phyloP scores from a whole-genome alignment of 1,140 invertebrate species.

The Drosophila equinoxialis region DNA sequence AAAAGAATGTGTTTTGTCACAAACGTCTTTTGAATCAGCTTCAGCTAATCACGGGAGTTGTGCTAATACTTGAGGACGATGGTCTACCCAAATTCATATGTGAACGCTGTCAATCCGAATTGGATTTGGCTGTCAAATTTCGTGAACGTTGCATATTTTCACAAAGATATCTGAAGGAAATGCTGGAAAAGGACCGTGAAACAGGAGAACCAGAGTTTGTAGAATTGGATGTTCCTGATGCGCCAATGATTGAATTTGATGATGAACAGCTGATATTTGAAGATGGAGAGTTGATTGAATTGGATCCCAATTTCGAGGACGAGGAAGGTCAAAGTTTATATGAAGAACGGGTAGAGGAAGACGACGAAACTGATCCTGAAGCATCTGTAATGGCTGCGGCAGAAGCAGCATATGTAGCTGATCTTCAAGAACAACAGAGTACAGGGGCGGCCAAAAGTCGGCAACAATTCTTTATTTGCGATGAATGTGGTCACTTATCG shows the following conservation, averaged over 20 bases:
- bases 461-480: constrained; percentile 64
- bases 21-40: constrained; percentile 43
- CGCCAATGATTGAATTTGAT: constrained; percentile 59
- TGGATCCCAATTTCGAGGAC: not conserved
- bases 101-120: constrained; percentile 56
- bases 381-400: constrained; percentile 9
- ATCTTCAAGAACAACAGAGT: constrained; percentile 28
- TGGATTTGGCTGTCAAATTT: constrained; percentile 65
- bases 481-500: constrained; percentile 58
- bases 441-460: constrained; percentile 36
- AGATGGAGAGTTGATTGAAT: not conserved
- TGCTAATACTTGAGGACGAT: constrained; percentile 33
- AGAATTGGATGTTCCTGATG: constrained; percentile 23
- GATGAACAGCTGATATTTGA: constrained; percentile 18
- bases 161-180: constrained; percentile 57
- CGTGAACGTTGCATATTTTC: constrained; percentile 68
- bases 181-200: constrained; percentile 33
- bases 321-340: not conserved
- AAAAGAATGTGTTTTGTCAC: constrained; percentile 56
- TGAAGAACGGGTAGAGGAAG: not conserved
- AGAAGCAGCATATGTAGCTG: constrained; percentile 27
- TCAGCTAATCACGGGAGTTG: constrained; percentile 58
- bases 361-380: constrained; percentile 18
- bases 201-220: not conserved
- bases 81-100: constrained; percentile 49